phyloP scores from a whole-genome alignment of 2,797 vertebrate species.

The Propithecus deckenii region DNA sequence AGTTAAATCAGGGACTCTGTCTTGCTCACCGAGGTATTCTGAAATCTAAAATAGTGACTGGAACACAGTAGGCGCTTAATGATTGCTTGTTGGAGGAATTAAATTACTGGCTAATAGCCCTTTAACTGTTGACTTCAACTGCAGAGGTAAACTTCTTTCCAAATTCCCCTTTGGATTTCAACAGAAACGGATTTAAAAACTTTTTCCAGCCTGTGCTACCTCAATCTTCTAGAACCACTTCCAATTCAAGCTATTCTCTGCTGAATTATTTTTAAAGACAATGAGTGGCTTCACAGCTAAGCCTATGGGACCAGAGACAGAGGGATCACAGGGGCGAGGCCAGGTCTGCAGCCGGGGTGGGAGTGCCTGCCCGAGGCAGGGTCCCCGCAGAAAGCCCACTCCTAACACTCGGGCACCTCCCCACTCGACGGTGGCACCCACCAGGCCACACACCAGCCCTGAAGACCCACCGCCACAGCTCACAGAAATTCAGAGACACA shows the following conservation, averaged over 20 bases:
- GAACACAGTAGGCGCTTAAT: background rate
- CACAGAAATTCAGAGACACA: background rate
- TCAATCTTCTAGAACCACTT: constrained; percentile 19
- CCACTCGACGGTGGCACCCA: too few species aligned
- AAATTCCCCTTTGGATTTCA: background rate
- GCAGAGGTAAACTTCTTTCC: background rate
- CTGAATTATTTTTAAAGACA: background rate
- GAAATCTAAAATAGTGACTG: background rate
- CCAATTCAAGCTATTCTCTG: background rate
- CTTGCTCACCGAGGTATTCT: background rate
- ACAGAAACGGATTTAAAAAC: background rate
- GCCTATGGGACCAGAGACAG: background rate
- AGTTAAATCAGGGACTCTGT: background rate
- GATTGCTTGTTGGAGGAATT: background rate
- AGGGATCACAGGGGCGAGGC: background rate
- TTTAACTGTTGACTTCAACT: background rate
- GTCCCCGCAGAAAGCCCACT: background rate
- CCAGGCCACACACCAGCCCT: too few species aligned
- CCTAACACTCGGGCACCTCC: background rate
- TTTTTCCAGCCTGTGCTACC: background rate
- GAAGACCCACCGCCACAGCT: too few species aligned
- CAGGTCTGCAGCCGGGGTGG: background rate
- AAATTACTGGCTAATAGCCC: background rate
- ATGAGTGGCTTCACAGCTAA: background rate
- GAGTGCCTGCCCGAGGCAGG: background rate